Percentiles rank a stretch among this genome's conserved stretches.
phyloP scores from a whole-genome alignment of 2,113 vertebrate species.

The Gallinago media region DNA sequence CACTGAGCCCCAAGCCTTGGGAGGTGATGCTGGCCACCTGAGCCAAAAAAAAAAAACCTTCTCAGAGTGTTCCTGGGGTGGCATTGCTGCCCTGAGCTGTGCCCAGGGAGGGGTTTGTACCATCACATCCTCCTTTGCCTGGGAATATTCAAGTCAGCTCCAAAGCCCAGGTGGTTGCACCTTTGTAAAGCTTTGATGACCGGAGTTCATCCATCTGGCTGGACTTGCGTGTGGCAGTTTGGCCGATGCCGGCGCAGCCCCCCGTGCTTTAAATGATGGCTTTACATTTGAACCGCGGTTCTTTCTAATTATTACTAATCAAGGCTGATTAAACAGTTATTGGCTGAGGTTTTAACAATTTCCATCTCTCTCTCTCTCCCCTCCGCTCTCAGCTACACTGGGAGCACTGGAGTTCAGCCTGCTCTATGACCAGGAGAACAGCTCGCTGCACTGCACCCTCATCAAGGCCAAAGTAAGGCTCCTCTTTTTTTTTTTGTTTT shows the following conservation, averaged over 20 bases:
- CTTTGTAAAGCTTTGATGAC: not conserved
- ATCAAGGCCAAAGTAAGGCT: slow-evolving; percentile 89
- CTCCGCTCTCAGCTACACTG: slow-evolving; percentile 83
- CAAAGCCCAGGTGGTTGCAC: not conserved
- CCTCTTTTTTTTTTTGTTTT: not conserved
- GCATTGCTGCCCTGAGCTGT: not conserved
- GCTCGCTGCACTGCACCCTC: slow-evolving; percentile 91
- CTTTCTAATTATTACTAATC: not conserved
- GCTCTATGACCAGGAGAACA: slow-evolving; percentile 91
- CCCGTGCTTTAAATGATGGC: not conserved
- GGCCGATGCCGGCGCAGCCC: not conserved
- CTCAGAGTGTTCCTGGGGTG: not conserved
- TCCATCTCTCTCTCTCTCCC: not conserved
- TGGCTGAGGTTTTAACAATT: not conserved
- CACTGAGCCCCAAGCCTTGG: fast-evolving
- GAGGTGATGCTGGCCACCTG: fast-evolving
- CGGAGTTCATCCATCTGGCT: not conserved
- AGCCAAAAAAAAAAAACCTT: no score
- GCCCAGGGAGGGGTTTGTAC: not conserved
- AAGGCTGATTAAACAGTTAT: not conserved
- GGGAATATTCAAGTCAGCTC: not conserved
- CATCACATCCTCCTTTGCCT: not conserved
- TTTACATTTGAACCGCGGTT: not conserved
- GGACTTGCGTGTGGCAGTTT: fast-evolving
- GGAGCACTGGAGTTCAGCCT: slow-evolving; percentile 94